Conservation (phyloP, 53 echinoderm and acorn worm species). For the Mesocentrotus franciscanus region DNA sequence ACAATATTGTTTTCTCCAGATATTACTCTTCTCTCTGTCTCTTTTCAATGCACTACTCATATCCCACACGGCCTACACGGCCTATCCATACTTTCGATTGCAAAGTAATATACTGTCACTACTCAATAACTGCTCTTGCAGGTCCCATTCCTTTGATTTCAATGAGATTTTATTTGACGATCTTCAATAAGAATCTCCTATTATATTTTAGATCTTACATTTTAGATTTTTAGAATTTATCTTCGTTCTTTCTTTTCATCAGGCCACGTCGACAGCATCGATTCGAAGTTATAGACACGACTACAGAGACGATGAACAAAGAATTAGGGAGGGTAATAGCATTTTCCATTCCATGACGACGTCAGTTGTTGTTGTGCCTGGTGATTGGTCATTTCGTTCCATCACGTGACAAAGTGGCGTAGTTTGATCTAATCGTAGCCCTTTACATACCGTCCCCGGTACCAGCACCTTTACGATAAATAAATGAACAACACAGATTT, state of each 20-base stretch:
- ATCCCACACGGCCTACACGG: too few relatives aligned
- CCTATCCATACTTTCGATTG: not conserved
- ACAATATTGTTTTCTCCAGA: not conserved
- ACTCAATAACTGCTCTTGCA: not conserved
- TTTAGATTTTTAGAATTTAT: too few relatives aligned
- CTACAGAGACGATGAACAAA: too few relatives aligned
- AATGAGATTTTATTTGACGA: not conserved
- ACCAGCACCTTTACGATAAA: not conserved
- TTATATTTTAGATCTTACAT: not conserved
- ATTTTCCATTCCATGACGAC: not conserved
- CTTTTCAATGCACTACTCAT: not conserved
- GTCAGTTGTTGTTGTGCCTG: not conserved
- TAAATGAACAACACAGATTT: not conserved
- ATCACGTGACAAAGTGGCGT: not conserved
- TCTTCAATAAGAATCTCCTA: not conserved
- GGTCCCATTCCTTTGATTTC: not conserved
- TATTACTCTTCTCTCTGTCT: not conserved
- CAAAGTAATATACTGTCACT: not conserved
- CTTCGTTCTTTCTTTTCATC: not conserved
- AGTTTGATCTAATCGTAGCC: not conserved
- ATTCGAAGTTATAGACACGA: not conserved
- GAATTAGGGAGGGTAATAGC: not conserved
- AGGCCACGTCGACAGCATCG: not conserved
- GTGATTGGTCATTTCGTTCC: not conserved
- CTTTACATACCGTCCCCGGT: not conserved